These are phyloP conservation scores for Sarcophaga bullata DNA, from an alignment of 1,140 invertebrate species.

Conservation along the genomic window DNA sequence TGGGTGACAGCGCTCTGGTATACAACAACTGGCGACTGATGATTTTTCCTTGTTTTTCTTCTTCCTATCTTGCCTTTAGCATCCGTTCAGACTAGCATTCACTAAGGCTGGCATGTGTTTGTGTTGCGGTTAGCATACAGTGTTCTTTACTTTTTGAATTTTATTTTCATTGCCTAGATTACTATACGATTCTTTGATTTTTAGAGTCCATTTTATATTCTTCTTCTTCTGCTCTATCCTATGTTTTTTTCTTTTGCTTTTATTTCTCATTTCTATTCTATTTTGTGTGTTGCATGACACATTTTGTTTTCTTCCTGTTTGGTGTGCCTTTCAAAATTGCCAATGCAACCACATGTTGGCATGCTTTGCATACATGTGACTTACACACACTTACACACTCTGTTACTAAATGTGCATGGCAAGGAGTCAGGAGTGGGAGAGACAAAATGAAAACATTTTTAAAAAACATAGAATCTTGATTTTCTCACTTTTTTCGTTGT, in stretches of 20 bases:
- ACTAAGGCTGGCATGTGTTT: conserved; percentile 13
- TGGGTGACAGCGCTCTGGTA: conserved; percentile 29
- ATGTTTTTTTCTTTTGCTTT: conserved; percentile 7
- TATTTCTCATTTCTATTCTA: no score
- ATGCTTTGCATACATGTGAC: conserved; percentile 15
- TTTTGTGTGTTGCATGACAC: not conserved
- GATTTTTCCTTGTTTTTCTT: conserved; percentile 17
- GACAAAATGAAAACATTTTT: not conserved
- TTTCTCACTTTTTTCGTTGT: not conserved
- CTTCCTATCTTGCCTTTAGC: no score
- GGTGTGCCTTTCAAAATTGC: conserved; percentile 35
- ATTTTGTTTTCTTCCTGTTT: conserved; percentile 32
- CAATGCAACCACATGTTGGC: conserved; percentile 37
- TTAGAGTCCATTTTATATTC: no score
- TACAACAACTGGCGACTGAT: conserved; percentile 30
- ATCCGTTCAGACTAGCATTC: conserved; percentile 3
- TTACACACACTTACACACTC: no score
- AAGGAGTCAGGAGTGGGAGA: not conserved
- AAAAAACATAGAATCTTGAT: not conserved
- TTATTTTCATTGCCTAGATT: conserved; percentile 23
- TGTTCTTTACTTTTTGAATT: not conserved
- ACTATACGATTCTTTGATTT: conserved; percentile 25
- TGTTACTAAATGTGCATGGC: not conserved
- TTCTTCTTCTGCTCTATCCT: no score
- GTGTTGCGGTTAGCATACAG: conserved; percentile 5